Conservation (phyloP, 2,888 invertebrate genomes). For the Plagiodera versicolora region DNA sequence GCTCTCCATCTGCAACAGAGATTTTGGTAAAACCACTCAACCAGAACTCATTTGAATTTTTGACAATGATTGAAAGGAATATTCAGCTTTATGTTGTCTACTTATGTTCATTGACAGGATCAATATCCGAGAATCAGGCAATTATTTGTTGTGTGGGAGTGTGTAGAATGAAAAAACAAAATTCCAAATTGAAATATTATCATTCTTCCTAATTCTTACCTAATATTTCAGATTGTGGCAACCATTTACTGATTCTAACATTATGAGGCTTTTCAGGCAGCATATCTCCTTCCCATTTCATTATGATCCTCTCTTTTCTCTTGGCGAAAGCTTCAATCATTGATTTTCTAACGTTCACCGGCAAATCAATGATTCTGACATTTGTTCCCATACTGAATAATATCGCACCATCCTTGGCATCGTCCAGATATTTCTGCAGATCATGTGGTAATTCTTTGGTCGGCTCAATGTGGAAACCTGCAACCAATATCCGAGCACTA, state of each 20-base stretch:
- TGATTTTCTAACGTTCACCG: slow-evolving; percentile 55
- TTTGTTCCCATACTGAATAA: slow-evolving; percentile 65
- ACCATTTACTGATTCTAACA: slow-evolving; percentile 46
- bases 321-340: slow-evolving; percentile 61
- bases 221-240: slow-evolving; percentile 42
- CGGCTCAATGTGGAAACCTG: slow-evolving; percentile 54
- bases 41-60: too few species aligned
- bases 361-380: slow-evolving; percentile 59
- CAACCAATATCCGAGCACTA: not conserved
- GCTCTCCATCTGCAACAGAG: too few species aligned
- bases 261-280: slow-evolving; percentile 44
- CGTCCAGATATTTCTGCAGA: slow-evolving; percentile 57
- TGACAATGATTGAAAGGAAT: too few species aligned
- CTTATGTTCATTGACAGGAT: too few species aligned
- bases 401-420: slow-evolving; percentile 58
- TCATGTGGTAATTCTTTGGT: slow-evolving; percentile 47
- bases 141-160: too few species aligned
- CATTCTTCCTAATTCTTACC: slow-evolving; percentile 27
- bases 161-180: too few species aligned
- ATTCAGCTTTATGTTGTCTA: too few species aligned
- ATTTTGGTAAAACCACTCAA: too few species aligned
- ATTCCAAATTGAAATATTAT: not conserved
- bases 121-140: too few species aligned
- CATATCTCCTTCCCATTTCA: slow-evolving; percentile 67
- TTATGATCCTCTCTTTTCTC: slow-evolving; percentile 64